Base-by-base conservation (phyloP, 1,140 invertebrate genomes). In the Diorhabda elongata region DNA sequence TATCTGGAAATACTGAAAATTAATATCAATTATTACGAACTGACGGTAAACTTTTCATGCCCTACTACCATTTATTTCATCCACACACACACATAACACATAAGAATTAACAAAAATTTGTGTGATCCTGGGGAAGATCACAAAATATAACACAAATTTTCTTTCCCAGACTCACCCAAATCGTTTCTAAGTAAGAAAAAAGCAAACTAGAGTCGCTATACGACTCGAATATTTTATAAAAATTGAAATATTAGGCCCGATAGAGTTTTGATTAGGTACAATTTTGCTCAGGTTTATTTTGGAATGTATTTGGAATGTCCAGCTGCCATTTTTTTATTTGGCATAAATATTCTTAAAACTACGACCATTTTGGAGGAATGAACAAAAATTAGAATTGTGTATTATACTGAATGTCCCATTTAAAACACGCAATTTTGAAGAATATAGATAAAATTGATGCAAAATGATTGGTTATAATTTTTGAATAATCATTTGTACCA, bases 281-380 rank as follows among this genome's bases (percentile, higher is more conserved):
- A 63, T 74, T 69, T 73, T 67, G 67, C 73, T 75, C 66, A 73
- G 68, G 72, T 70, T 75, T 72, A 71, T 58, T 44, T 63, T 69
- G 74, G 75, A 76, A 76, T 74, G 74, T 74, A 71, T 58, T 69
- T 68, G 75, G 75, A 76, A 76, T 76, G 75, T 73, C 64, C 64
- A 69, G 44, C 44, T 72, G 52, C 62, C 64, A 58, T 43, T 67
- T 26, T 26, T 26, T 68, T 57, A 64, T 64, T 69, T 69, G 69
- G 70, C 56, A 66, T 67, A 70, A 58, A 66, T 67, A 8, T 52
- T 52, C 47, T 52, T 52, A 52, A 8, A 52, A n/a, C 47, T 52
- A 52, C 6, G n/a, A n/a, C n/a, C n/a, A 8, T 52, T 52, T 52
- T 52, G 4, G n/a, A 52, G 47, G 47, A 52, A 52, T 52, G n/a